Percentiles rank a stretch among this genome's conserved stretches.
Evolutionary conservation across 1,140 invertebrate species (phyloP).

Genomic region (Drosophila jambulina): DNA sequence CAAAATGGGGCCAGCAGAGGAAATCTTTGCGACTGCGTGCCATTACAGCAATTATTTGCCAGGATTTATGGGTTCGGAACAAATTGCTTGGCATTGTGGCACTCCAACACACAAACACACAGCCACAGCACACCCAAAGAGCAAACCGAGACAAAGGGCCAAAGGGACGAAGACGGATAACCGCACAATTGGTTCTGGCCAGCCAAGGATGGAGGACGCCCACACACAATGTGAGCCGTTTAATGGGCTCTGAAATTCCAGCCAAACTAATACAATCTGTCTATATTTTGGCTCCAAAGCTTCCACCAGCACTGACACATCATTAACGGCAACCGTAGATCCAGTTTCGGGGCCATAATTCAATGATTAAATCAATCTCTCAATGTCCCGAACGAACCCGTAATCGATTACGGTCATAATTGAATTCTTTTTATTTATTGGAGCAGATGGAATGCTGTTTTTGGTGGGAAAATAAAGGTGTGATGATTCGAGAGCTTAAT

Average conservation of each 20-base stretch:
- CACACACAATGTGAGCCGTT: conserved; percentile 33
- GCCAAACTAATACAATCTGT: conserved; percentile 35
- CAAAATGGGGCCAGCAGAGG: conserved; percentile 50
- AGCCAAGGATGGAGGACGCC: conserved; percentile 25
- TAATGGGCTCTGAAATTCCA: conserved; percentile 20
- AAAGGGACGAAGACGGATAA: conserved; percentile 49
- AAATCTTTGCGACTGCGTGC: conserved; percentile 47
- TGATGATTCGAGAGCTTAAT: neutral
- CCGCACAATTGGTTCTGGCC: conserved; percentile 33
- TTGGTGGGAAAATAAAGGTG: neutral
- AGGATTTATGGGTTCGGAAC: conserved; percentile 70
- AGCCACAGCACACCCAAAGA: conserved; percentile 10
- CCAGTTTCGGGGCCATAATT: conserved; percentile 22
- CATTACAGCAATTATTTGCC: conserved; percentile 48
- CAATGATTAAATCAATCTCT: conserved; percentile 44
- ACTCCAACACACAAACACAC: conserved; percentile 3
- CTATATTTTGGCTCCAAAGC: conserved; percentile 10
- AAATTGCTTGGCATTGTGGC: conserved; percentile 72
- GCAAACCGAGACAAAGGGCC: conserved; percentile 23
- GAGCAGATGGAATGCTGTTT: neutral
- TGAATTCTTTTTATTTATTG: conserved; percentile 3
- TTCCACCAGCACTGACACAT: conserved; percentile 1
- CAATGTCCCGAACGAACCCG: conserved; percentile 22
- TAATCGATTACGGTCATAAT: conserved; percentile 25
- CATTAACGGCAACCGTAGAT: conserved; percentile 9